phyloP scores from a whole-genome alignment of 2,113 vertebrate species.

The Chaenogobius annularis region DNA sequence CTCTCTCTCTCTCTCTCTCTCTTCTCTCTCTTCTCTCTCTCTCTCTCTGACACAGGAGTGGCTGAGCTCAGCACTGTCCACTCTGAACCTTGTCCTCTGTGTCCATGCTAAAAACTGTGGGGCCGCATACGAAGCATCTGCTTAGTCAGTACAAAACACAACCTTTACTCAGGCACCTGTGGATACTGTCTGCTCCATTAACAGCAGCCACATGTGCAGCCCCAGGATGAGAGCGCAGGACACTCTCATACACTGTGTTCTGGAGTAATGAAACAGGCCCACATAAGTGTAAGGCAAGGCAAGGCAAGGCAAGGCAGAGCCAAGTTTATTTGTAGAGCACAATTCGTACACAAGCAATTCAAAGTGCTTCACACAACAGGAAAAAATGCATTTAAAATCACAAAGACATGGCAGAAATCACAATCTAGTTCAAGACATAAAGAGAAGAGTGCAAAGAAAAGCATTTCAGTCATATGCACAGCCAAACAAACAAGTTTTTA shows the following conservation, averaged over 20 bases:
- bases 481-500: too few species aligned
- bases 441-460: too few species aligned
- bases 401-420: too few species aligned
- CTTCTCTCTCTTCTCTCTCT: not conserved
- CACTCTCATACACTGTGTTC: constrained; percentile 17
- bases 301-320: too few species aligned
- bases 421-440: too few species aligned
- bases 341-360: too few species aligned
- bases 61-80: constrained; percentile 72
- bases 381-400: too few species aligned
- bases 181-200: constrained; percentile 46
- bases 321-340: too few species aligned
- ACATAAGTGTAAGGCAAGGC: constrained; percentile 20
- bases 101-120: constrained; percentile 56
- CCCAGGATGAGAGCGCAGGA: constrained; percentile 21
- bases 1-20: too few species aligned
- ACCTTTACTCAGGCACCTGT: constrained; percentile 57
- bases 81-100: constrained; percentile 56
- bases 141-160: constrained; percentile 74
- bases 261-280: constrained; percentile 21
- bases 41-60: constrained; percentile 52
- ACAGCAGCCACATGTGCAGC: constrained; percentile 50
- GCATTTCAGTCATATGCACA: too few species aligned
- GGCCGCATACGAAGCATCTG: constrained; percentile 69
- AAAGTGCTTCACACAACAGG: too few species aligned